phyloP scores from a whole-genome alignment of 35 echinoderm and acorn worm species.

The Chiridota heheva region DNA sequence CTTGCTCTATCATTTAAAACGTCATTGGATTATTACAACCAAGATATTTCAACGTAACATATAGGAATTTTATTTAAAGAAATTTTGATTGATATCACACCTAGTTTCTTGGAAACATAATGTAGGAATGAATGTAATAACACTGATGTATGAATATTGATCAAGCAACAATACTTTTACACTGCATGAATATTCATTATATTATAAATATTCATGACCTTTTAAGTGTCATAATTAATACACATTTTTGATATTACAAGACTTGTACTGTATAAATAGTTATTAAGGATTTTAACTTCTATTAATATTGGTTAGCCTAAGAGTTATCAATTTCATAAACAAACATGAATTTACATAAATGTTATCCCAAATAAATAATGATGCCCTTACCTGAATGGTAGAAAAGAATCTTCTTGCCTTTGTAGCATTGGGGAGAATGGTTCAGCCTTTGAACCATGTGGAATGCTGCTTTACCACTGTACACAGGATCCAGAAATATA shows the following conservation, averaged over 20 bases:
- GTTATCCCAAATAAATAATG: not conserved
- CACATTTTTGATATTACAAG: not conserved
- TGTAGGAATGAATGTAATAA: not conserved
- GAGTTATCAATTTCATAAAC: not conserved
- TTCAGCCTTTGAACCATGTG: constrained; percentile 67
- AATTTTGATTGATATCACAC: too few species aligned
- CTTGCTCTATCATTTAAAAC: too few species aligned
- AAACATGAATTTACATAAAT: not conserved
- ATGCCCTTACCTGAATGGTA: constrained; percentile 74
- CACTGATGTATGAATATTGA: not conserved
- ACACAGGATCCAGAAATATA: constrained; percentile 80
- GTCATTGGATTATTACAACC: too few species aligned
- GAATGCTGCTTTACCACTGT: constrained; percentile 82
- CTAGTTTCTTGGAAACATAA: too few species aligned
- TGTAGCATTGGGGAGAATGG: constrained; percentile 47
- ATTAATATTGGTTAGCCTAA: not conserved
- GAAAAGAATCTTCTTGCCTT: constrained; percentile 89
- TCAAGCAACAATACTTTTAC: not conserved
- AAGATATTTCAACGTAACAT: too few species aligned
- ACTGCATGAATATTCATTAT: not conserved
- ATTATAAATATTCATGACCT: not conserved
- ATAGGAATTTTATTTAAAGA: too few species aligned
- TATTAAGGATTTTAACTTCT: not conserved
- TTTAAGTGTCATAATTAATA: not conserved
- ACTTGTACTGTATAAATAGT: not conserved